Evolutionary conservation across 2,113 vertebrate species (phyloP).

Genomic region (Limanda limanda): DNA sequence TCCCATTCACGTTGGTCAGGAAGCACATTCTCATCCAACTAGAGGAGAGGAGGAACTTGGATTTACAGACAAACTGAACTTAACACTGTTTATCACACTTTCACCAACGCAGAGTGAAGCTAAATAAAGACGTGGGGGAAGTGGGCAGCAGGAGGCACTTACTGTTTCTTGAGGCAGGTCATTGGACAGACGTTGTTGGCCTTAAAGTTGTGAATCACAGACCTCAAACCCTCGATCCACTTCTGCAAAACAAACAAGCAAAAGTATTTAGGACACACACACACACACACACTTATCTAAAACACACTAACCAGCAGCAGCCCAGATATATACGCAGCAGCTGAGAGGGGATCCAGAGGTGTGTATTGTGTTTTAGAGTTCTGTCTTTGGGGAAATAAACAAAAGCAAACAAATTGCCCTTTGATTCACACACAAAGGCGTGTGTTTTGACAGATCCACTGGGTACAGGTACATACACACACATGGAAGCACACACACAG

Average conservation of each 20-base stretch:
- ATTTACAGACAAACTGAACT: neutral
- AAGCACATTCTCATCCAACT: slow-evolving; percentile 99
- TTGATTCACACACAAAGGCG: slow-evolving; percentile 18
- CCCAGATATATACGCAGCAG: neutral
- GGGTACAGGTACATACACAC: neutral
- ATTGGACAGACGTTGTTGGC: slow-evolving; percentile 99
- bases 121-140: neutral
- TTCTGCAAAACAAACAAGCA: slow-evolving; percentile 83
- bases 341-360: neutral
- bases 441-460: neutral
- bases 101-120: too few relatives aligned
- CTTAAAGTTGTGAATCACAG: slow-evolving; percentile 97
- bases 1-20: slow-evolving; percentile 94
- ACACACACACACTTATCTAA: neutral
- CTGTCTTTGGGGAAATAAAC: slow-evolving; percentile 50
- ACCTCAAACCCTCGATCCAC: slow-evolving; percentile 95
- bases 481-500: neutral
- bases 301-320: slow-evolving; percentile 20
- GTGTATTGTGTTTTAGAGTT: slow-evolving; percentile 15
- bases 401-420: slow-evolving; percentile 44
- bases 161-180: slow-evolving; percentile 99
- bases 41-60: slow-evolving; percentile 56
- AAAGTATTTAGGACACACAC: neutral
- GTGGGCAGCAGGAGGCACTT: slow-evolving; percentile 73
- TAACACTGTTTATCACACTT: neutral